Base-by-base conservation (phyloP, 2,888 invertebrate genomes). In the Taphrorychus bicolor region DNA sequence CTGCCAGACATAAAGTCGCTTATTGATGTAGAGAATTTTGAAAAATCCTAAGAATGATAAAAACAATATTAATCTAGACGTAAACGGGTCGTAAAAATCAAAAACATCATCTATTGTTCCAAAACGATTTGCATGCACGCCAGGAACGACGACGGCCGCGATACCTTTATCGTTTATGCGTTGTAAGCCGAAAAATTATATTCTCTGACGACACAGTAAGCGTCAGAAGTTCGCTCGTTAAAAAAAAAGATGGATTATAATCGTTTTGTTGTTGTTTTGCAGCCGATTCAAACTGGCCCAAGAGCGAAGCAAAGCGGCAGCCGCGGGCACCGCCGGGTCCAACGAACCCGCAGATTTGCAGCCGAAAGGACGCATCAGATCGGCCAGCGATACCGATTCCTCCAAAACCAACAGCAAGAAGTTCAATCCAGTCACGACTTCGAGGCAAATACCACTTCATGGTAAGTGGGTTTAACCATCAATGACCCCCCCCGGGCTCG, bases 341-440 rank as follows among this genome's bases (percentile, higher is more conserved):
- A 16, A 17, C 16, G 52, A 48, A 19, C 19, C 52, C 5, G 85
- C 86, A 74, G 90, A 91, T 73, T 84, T 90, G 23, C 84, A 86
- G 5, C 90, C 91, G 3, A 88, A 88, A 77, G 83, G 83, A 59
- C 84, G 91, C 73, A 86, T 84, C 74, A 84, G 91, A 69, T 90
- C 91, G 57, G 88, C 88, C 41, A 91, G 91, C 21, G 89, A 89
- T 7, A 89, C 87, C 49, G 93, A 93, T 80, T 86, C 89, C 56
- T 87, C 90, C 21, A 88, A 89, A 77, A 89, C 91, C 0, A 57
- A 40, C 19, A 60, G 24, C 24, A 66, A 63, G 42, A 70, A 53
- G 51, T 42, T 53, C n/a, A 67, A 52, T 17, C 24, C 59, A 1
- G 11, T 64, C 86, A 86, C 76, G 87, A 86, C 42, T 85, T 87